Evolutionary conservation across 2,113 vertebrate genomes (phyloP).

Genomic region (Corythaeola cristata): DNA sequence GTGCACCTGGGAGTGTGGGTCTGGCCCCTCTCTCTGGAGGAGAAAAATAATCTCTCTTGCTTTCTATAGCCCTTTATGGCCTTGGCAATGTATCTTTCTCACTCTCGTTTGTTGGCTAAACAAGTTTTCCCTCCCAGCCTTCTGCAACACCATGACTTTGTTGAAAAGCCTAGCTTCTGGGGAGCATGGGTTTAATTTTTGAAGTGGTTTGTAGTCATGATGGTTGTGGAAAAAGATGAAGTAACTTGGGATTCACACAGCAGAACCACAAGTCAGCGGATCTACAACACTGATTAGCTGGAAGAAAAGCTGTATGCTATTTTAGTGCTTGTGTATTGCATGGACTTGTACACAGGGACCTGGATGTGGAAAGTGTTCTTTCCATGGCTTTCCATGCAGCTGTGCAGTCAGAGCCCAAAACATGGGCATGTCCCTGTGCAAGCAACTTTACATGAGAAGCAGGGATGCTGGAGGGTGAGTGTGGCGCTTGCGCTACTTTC

Average conservation of each 20-base stretch:
- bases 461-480: background rate
- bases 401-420: background rate
- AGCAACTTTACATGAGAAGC: background rate
- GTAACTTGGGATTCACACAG: background rate
- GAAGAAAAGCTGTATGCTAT: background rate
- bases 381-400: fast-evolving
- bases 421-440: background rate
- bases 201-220: background rate
- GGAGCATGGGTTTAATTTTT: background rate
- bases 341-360: background rate
- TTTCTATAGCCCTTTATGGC: background rate
- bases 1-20: background rate
- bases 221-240: background rate
- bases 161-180: background rate
- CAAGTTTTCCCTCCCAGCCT: background rate
- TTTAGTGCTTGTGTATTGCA: background rate
- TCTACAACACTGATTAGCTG: background rate
- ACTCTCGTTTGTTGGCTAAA: background rate
- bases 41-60: background rate
- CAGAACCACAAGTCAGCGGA: background rate
- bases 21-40: background rate
- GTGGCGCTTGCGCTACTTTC: background rate
- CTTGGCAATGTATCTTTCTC: background rate
- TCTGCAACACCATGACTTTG: background rate
- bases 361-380: background rate